Evolutionary conservation across 2,888 invertebrate genomes (phyloP).

Genomic region (Oscheius sp.): DNA sequence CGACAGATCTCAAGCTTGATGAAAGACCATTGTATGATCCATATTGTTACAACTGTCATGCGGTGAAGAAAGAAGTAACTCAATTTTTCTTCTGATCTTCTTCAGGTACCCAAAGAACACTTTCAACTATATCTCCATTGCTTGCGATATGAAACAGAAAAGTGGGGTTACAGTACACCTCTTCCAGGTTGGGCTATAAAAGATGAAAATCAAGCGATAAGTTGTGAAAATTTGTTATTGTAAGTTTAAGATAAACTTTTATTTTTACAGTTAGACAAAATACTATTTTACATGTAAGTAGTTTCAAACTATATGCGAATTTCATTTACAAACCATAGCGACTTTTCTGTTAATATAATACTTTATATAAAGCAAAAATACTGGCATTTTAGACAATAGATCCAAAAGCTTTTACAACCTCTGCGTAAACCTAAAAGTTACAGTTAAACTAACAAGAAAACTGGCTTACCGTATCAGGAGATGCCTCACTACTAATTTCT

Average conservation of each 20-base stretch:
- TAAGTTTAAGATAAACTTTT: constrained; percentile 6
- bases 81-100: not conserved
- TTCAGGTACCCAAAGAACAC: constrained; percentile 48
- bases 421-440: constrained; percentile 18
- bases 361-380: not conserved
- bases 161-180: constrained; percentile 62
- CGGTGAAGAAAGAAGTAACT: constrained; percentile 51
- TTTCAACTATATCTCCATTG: constrained; percentile 66
- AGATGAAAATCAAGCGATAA: too few relatives aligned
- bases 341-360: not conserved
- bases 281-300: constrained; percentile 16
- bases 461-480: constrained; percentile 51
- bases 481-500: constrained; percentile 52
- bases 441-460: not conserved
- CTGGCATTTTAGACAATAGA: not conserved
- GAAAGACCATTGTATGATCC: constrained; percentile 60
- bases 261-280: not conserved
- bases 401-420: constrained; percentile 16
- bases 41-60: constrained; percentile 66
- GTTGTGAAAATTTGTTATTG: too few relatives aligned
- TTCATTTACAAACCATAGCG: too few relatives aligned
- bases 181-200: constrained; percentile 65
- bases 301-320: not conserved
- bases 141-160: constrained; percentile 63
- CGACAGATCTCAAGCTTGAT: constrained; percentile 34